Conservation (phyloP, 2,797 vertebrate genomes). For the Squalus acanthias region DNA sequence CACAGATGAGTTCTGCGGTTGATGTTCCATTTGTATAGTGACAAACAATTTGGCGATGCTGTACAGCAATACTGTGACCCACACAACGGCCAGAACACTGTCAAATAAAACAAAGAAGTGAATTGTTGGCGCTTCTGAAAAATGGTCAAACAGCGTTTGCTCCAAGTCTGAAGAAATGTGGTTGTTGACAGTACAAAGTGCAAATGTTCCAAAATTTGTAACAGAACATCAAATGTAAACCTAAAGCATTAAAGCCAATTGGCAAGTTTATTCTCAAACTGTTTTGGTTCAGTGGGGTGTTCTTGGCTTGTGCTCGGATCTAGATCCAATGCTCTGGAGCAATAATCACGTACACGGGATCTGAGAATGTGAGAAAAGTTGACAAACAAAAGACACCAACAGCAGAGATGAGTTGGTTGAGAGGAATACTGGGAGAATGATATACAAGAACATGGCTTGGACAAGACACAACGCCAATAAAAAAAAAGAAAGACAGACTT, state of each 20-base stretch:
- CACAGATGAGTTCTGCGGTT: constrained; percentile 57
- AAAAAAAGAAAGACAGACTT: no score
- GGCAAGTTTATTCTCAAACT: background rate
- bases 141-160: background rate
- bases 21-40: constrained; percentile 60
- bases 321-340: background rate
- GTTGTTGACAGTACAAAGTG: background rate
- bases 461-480: no score
- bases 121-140: background rate
- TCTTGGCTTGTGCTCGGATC: background rate
- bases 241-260: background rate
- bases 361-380: no score
- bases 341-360: no score
- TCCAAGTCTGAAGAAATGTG: background rate
- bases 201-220: background rate
- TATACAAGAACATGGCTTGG: no score
- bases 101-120: constrained; percentile 41
- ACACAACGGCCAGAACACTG: constrained; percentile 73
- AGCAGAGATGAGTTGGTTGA: no score
- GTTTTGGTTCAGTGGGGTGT: background rate
- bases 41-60: constrained; percentile 62
- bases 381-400: no score
- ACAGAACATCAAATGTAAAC: background rate
- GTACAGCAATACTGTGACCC: constrained; percentile 54
- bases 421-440: no score